Evolutionary conservation across 2,113 vertebrate species (phyloP), one percentile per base, ranked within the genome.

Genomic region (Podarcis muralis): DNA sequence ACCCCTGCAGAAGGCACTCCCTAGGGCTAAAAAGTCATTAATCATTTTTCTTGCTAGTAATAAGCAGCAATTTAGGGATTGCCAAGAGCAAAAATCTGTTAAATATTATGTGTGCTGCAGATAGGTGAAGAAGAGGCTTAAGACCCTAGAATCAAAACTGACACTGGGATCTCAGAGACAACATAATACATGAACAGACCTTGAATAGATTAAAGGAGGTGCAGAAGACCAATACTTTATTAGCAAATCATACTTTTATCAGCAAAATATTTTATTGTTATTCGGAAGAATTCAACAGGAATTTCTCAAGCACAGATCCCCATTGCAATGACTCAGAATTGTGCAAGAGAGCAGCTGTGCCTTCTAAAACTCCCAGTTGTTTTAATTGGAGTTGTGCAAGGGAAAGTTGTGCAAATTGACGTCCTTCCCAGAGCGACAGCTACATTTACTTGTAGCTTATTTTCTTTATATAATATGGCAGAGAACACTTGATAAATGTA

Each of bases 391-490:
- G 15, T 20, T 43, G n/a, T 59, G n/a, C 15, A 71, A 25, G 37
- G 18, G 30, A 22, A 77, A 53, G 53, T 69, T n/a, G 15, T 13
- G 18, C 18, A 5, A n/a, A 37, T 69, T 35, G 65, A 53, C 23
- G 12, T 30, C 59, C 22, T 78, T 83, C n/a, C 11, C 59, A 9
- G n/a, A 18, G 66, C 57, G 20, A 83, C 27, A 71, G 68, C 68
- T 83, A 32, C 20, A 15, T 59, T 81, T 81, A 71, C 69, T n/a
- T 88, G 69, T 40, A 59, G n/a, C 9, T 82, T 8, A 48, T 78
- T 81, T 92, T 32, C 37, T 91, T 22, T 9, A 3, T 82, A 75
- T 74, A 88, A 57, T 91, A 84, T 1, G 87, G 62, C 77, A 88
- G 77, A 83, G 1, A 83, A 9, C 16, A 83, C 22, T 35, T 20